These are phyloP conservation scores for Darevskia mixta DNA, from an alignment of 2,797 vertebrate genomes.

Conservation along the genomic window DNA sequence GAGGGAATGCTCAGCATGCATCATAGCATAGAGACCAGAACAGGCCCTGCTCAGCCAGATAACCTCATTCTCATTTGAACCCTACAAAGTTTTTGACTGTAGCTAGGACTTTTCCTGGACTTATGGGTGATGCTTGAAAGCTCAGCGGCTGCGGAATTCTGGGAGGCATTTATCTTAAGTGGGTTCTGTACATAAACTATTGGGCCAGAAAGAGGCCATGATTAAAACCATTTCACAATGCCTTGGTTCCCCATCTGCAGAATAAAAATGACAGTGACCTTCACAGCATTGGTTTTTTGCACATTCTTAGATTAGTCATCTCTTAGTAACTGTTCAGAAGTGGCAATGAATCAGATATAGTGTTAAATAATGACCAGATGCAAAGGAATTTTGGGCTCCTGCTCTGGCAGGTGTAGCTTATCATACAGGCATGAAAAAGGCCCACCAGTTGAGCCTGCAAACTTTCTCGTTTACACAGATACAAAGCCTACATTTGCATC, in stretches of 20 bases:
- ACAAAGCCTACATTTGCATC: neutral
- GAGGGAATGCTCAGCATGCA: neutral
- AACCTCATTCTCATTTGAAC: neutral
- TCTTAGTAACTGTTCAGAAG: neutral
- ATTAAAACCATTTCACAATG: slow-evolving; percentile 32
- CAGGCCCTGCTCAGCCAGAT: neutral
- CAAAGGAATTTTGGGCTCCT: neutral
- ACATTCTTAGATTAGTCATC: slow-evolving; percentile 3
- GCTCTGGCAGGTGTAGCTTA: neutral
- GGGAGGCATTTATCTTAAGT: neutral
- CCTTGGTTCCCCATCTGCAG: neutral
- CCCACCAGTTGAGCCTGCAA: neutral
- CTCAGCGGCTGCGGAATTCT: neutral
- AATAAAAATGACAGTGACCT: slow-evolving; percentile 17
- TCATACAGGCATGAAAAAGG: neutral
- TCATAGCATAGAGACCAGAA: neutral
- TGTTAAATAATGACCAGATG: neutral
- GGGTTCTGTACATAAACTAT: slow-evolving; percentile 11
- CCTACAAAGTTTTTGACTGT: neutral
- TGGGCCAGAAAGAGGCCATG: slow-evolving; percentile 20
- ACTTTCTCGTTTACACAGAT: neutral
- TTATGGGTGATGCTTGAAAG: neutral
- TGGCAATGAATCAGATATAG: slow-evolving; percentile 1
- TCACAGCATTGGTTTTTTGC: neutral
- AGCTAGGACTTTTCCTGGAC: neutral